Percentiles rank a stretch among this genome's conserved stretches.
Conservation (phyloP, 2,113 vertebrate species). For the Pelusios castaneus region DNA sequence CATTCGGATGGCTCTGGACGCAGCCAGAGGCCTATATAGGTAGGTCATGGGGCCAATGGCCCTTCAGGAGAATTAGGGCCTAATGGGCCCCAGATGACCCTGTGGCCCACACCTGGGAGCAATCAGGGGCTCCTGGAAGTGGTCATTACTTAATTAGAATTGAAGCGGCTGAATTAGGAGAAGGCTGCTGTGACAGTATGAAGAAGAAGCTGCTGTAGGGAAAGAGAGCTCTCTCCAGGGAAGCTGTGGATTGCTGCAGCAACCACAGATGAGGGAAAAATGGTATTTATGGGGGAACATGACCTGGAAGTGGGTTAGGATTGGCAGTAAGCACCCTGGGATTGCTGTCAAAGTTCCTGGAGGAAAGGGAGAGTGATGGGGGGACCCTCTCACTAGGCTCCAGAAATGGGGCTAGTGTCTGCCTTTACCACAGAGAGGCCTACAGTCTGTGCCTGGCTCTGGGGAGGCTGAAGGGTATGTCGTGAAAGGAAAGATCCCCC, state of each 20-base stretch:
- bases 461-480: not conserved
- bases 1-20: slow-evolving; percentile 81
- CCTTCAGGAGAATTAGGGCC: not conserved
- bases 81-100: not conserved
- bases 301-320: no score
- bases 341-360: no score
- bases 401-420: no score
- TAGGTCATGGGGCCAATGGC: slow-evolving; percentile 44
- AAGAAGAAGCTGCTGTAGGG: not conserved
- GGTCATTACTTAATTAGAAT: not conserved
- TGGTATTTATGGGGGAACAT: no score
- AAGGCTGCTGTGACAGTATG: not conserved
- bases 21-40: slow-evolving; percentile 89
- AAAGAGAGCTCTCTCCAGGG: not conserved
- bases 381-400: no score
- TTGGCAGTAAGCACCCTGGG: no score
- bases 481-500: not conserved
- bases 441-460: not conserved
- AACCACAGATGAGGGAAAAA: no score
- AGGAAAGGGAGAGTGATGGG: no score
- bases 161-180: not conserved
- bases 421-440: no score
- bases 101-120: not conserved
- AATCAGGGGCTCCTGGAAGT: not conserved
- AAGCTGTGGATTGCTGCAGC: no score